phyloP scores from a whole-genome alignment of 1,140 invertebrate species.

The Temnothorax curvispinosus region DNA sequence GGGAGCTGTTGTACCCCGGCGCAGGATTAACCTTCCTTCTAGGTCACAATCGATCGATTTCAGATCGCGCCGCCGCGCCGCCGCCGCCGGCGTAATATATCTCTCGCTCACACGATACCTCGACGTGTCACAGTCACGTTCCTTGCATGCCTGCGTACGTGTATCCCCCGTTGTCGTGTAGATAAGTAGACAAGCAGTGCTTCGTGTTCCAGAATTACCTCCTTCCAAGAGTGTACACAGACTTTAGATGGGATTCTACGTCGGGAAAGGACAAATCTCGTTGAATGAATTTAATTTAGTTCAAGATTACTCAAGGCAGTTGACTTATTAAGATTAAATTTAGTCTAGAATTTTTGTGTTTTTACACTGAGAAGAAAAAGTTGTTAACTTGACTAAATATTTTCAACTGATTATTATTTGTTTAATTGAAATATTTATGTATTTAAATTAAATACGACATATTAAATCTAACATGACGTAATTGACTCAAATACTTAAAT shows the following conservation, averaged over 20 bases:
- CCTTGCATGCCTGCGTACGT: constrained; percentile 62
- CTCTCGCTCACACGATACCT: constrained; percentile 58
- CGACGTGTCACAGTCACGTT: constrained; percentile 73
- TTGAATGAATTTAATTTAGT: neutral
- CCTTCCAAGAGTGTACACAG: constrained; percentile 9
- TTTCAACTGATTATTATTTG: too few species aligned
- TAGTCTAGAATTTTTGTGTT: neutral
- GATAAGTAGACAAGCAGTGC: constrained; percentile 56
- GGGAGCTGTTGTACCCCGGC: constrained; percentile 6
- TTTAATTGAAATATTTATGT: too few species aligned
- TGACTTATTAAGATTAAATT: neutral
- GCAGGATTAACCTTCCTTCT: constrained; percentile 69
- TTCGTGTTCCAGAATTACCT: constrained; percentile 45
- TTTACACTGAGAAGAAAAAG: too few species aligned
- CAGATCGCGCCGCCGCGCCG: constrained; percentile 43
- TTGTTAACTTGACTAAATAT: too few species aligned
- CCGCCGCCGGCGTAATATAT: constrained; percentile 53
- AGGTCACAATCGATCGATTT: constrained; percentile 69
- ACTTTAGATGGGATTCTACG: neutral
- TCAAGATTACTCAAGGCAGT: neutral
- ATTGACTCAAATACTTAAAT: too few species aligned
- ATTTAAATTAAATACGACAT: too few species aligned
- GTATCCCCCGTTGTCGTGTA: constrained; percentile 35
- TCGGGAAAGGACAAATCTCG: neutral
- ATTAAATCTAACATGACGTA: too few species aligned